Conservation (phyloP, 2,797 vertebrate genomes). For the Cephalopachus bancanus region DNA sequence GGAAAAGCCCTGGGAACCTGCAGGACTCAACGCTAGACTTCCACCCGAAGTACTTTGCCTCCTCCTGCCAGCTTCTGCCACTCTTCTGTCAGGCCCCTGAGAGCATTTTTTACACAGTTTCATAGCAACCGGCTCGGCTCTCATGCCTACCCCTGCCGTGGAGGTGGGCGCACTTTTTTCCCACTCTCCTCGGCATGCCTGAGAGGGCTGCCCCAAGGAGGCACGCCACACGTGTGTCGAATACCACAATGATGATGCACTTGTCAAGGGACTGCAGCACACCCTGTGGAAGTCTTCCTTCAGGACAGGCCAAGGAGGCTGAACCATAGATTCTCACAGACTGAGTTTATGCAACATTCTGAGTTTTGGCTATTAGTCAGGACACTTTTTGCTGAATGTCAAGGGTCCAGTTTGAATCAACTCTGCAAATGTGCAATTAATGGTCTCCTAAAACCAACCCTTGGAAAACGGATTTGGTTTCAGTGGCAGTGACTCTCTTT, state of each 20-base stretch:
- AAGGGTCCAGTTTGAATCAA: not conserved
- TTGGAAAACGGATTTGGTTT: not conserved
- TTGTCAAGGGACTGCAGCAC: constrained; percentile 5
- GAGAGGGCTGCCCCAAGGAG: not conserved
- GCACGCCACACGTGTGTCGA: not conserved
- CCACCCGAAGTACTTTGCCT: not conserved
- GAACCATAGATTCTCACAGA: constrained; percentile 36
- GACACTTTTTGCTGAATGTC: not conserved
- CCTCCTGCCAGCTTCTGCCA: not conserved
- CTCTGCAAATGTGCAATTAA: not conserved
- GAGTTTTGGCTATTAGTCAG: constrained; percentile 26
- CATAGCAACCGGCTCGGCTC: not conserved
- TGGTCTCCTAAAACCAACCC: constrained; percentile 38
- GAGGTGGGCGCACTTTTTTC: not conserved
- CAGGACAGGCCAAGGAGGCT: constrained; percentile 44
- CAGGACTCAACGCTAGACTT: not conserved
- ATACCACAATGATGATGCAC: not conserved
- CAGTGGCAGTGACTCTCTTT: not conserved
- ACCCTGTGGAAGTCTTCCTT: constrained; percentile 34
- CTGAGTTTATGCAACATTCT: constrained; percentile 52
- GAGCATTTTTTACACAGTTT: not conserved
- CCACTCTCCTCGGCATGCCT: not conserved
- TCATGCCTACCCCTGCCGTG: not conserved
- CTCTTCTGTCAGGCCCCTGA: not conserved
- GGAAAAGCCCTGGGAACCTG: not conserved